Percentiles rank a stretch among this genome's conserved stretches.
phyloP scores from a whole-genome alignment of 2,113 vertebrate genomes.

The Crotalus horridus region DNA sequence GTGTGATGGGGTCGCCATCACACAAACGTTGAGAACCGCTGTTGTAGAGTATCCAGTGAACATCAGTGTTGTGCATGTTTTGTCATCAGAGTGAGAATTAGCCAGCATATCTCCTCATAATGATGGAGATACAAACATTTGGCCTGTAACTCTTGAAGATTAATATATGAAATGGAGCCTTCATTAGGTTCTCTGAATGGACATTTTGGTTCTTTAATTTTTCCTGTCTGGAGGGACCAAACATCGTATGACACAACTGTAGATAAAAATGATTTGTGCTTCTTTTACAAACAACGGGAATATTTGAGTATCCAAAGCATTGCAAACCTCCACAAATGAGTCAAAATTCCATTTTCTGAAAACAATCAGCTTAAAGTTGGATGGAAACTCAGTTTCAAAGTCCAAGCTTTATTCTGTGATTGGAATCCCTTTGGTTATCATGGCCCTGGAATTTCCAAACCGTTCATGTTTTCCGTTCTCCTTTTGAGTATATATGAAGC shows the following conservation, averaged over 20 bases:
- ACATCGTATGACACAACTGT: background rate
- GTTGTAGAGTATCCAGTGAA: background rate
- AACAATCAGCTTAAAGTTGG: background rate
- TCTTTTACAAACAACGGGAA: background rate
- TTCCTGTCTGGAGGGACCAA: background rate
- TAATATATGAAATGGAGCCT: background rate
- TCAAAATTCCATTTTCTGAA: background rate
- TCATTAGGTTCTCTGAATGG: background rate
- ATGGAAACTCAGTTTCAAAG: background rate
- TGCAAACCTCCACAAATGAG: background rate
- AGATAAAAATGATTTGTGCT: background rate
- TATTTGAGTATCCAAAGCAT: background rate
- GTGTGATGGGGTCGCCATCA: too few species aligned
- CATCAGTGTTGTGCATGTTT: background rate
- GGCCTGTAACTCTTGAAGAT: background rate
- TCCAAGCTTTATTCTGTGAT: background rate
- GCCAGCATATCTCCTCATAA: background rate
- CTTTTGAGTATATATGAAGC: background rate
- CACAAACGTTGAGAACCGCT: too few species aligned
- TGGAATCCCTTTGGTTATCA: background rate
- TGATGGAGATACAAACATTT: background rate
- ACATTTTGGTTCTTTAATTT: background rate
- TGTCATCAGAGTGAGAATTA: background rate
- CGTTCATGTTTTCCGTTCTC: background rate
- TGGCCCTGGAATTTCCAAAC: background rate